phyloP scores from a whole-genome alignment of 2,113 vertebrate genomes.

The Geococcyx californianus region DNA sequence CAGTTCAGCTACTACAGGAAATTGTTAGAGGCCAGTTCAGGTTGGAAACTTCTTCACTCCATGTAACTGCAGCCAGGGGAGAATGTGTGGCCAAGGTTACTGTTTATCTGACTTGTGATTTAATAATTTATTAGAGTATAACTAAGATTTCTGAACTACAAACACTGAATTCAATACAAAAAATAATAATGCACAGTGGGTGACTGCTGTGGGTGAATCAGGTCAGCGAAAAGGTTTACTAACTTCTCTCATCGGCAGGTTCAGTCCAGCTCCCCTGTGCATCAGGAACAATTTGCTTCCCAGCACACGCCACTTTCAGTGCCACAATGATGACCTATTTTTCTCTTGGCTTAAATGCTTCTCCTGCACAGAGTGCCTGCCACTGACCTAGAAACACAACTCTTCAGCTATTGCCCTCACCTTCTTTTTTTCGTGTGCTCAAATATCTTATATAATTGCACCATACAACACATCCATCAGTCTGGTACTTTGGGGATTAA shows the following conservation, averaged over 20 bases:
- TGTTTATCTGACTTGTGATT: background rate
- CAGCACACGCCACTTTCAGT: background rate
- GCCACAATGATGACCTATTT: constrained; percentile 20
- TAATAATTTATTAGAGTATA: background rate
- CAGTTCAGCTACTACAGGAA: background rate
- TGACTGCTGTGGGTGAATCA: background rate
- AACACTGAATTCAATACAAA: background rate
- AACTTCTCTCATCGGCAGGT: background rate
- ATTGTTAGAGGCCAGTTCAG: background rate
- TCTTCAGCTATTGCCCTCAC: background rate
- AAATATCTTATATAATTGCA: background rate
- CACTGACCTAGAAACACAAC: constrained; percentile 58
- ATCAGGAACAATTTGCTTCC: constrained; percentile 10
- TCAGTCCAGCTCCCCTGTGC: background rate
- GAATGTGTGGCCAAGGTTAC: background rate
- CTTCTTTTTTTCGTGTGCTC: background rate
- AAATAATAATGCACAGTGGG: background rate
- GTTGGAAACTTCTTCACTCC: background rate
- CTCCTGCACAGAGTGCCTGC: background rate
- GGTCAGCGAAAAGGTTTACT: background rate
- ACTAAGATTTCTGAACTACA: background rate
- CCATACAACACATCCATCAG: background rate
- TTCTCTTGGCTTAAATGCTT: constrained; percentile 34
- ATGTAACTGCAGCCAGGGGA: background rate
- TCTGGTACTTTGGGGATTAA: constrained; percentile 14